Percentiles rank a stretch among this genome's conserved stretches.
These are phyloP conservation scores for Heliconius nattereri DNA, from an alignment of 1,140 invertebrate species.

Conservation along the genomic window DNA sequence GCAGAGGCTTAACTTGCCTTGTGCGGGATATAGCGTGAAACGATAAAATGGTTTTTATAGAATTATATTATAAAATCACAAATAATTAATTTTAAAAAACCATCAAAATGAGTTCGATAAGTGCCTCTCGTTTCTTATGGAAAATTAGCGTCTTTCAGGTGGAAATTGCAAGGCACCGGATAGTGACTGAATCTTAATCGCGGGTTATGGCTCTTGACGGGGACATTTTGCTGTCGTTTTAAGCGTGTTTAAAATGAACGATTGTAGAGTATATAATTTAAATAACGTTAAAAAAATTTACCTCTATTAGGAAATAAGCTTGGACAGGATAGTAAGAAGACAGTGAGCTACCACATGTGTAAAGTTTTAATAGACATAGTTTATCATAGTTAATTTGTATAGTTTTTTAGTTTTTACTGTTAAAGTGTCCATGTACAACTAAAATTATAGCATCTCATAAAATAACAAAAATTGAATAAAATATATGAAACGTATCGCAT, in stretches of 20 bases:
- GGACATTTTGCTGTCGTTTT: constrained; percentile 22
- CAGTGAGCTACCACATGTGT: too few relatives aligned
- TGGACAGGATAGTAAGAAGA: too few relatives aligned
- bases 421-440: too few relatives aligned
- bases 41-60: not conserved
- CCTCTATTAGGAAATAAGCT: too few relatives aligned
- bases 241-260: not conserved
- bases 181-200: constrained; percentile 63
- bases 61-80: not conserved
- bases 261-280: not conserved
- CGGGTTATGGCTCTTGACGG: constrained; percentile 46
- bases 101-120: constrained; percentile 35
- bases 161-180: constrained; percentile 62
- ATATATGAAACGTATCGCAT: constrained; percentile 23
- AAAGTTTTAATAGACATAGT: too few relatives aligned
- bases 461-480: not conserved
- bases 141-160: constrained; percentile 68
- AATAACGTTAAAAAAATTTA: too few relatives aligned
- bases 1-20: too few relatives aligned
- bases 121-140: constrained; percentile 55
- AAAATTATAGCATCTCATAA: too few relatives aligned
- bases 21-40: too few relatives aligned
- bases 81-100: not conserved
- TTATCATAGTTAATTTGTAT: too few relatives aligned
- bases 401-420: too few relatives aligned